phyloP scores from a whole-genome alignment of 1,140 invertebrate genomes.

The Brachionus manjavacas region DNA sequence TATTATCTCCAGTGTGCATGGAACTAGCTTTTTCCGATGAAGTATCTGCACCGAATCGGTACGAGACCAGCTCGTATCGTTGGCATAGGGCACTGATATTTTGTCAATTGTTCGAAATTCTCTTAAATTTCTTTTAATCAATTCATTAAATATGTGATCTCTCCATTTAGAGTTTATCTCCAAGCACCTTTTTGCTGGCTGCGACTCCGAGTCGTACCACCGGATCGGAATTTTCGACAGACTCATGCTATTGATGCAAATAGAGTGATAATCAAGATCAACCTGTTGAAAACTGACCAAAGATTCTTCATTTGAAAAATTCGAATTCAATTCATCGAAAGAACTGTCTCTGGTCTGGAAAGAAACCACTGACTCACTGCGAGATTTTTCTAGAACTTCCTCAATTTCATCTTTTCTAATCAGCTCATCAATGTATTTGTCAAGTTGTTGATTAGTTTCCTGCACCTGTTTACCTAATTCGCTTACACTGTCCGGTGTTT shows the following conservation, averaged over 20 bases:
- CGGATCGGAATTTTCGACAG: not conserved
- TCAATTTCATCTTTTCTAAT: conserved; percentile 3
- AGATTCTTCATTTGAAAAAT: not conserved
- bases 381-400: not conserved
- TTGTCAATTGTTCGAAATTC: conserved; percentile 26
- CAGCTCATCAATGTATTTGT: not conserved
- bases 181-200: not conserved
- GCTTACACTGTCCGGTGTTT: not conserved
- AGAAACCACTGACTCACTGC: not conserved
- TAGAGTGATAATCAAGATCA: not conserved
- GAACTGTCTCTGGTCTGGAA: not conserved
- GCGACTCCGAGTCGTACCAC: not conserved
- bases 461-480: not conserved
- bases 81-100: conserved; percentile 34
- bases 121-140: conserved; percentile 6
- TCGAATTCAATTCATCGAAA: not conserved
- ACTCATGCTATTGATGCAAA: not conserved
- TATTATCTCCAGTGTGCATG: conserved; percentile 1
- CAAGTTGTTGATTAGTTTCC: not conserved
- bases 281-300: not conserved
- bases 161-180: conserved; percentile 23
- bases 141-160: not conserved
- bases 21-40: not conserved
- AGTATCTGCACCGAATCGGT: not conserved
- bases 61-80: conserved; percentile 8